Base-by-base conservation (phyloP, 1,140 invertebrate genomes). In the Camponotus floridanus region DNA sequence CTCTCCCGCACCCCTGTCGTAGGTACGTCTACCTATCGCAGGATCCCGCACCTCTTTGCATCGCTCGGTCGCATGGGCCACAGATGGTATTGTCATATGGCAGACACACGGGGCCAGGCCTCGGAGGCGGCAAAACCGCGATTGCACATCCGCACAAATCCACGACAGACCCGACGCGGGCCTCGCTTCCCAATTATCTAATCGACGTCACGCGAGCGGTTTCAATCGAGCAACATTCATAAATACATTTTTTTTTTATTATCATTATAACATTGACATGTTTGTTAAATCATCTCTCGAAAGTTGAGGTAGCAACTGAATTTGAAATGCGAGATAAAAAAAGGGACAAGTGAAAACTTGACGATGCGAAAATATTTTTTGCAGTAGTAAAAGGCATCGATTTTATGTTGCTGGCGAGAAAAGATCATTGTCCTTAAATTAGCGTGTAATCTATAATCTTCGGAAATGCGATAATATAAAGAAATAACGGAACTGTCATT, bases 81-180 rank as follows among this genome's bases (percentile, higher is more conserved):
- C 93, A 93, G 93, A 93, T 93, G 93, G 93, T 93, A 92, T 93
- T 93, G 92, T 93, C 93, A 93, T 93, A 93, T 93, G 92, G 92
- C 88, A 93, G 91, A 93, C 92, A 92, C 87, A 81, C 84, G 86
- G 33, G 87, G 85, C 80, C 78, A 42, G 78, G 87, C 85, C 80
- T 89, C 79, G 74, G 18, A 84, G 57, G 83, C 87, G 81, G 86
- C 64, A 78, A 87, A 90, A 91, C 90, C 92, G 86, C 88, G 85
- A 91, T 85, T 91, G 76, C 86, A 86, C 88, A 70, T 85, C 83
- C 70, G 84, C 68, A 84, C 78, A 89, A 88, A 91, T 91, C 83
- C 73, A 68, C 71, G 80, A 74, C 74, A 86, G 83, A 76, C 42
- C 39, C 61, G 76, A 26, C 73, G 45, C 45, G 70, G 13, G 15